Percentiles rank a stretch among this genome's conserved stretches.
Evolutionary conservation across 2,888 invertebrate species (phyloP).

Genomic region (Luperina nickerlii): DNA sequence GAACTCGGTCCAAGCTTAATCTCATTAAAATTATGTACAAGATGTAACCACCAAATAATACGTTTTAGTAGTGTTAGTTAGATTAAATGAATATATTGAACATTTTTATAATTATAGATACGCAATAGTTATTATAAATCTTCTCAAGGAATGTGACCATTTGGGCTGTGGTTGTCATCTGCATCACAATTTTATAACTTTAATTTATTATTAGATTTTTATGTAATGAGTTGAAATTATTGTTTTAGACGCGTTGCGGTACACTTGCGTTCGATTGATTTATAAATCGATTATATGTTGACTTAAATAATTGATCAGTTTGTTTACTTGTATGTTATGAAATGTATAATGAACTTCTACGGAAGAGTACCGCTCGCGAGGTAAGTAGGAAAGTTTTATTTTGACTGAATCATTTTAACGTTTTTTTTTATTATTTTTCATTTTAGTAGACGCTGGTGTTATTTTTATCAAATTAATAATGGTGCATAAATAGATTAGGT

Average conservation of each 20-base stretch:
- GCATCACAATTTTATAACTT: slow-evolving; percentile 80
- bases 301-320: slow-evolving; percentile 3
- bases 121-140: slow-evolving; percentile 59
- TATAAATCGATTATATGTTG: slow-evolving; percentile 24
- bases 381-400: slow-evolving; percentile 59
- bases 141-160: slow-evolving; percentile 67
- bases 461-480: slow-evolving; percentile 73
- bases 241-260: slow-evolving; percentile 50
- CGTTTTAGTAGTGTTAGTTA: slow-evolving; percentile 81
- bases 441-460: slow-evolving; percentile 67
- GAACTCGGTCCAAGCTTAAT: slow-evolving; percentile 77
- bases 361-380: slow-evolving; percentile 38
- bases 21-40: slow-evolving; percentile 88
- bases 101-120: slow-evolving; percentile 64
- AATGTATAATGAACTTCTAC: slow-evolving; percentile 33
- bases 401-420: slow-evolving; percentile 63
- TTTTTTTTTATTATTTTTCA: slow-evolving; percentile 44
- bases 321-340: slow-evolving; percentile 21
- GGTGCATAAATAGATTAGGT: slow-evolving; percentile 82
- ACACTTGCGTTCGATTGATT: slow-evolving; percentile 38
- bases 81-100: slow-evolving; percentile 66
- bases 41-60: slow-evolving; percentile 89
- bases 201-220: slow-evolving; percentile 66
- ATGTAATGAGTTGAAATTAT: slow-evolving; percentile 59
- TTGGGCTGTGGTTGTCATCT: slow-evolving; percentile 83